A percentile compares a stretch with the other conserved stretches of the same genome.
Conservation (phyloP, 2,797 vertebrate species). For the Bucorvus abyssinicus region DNA sequence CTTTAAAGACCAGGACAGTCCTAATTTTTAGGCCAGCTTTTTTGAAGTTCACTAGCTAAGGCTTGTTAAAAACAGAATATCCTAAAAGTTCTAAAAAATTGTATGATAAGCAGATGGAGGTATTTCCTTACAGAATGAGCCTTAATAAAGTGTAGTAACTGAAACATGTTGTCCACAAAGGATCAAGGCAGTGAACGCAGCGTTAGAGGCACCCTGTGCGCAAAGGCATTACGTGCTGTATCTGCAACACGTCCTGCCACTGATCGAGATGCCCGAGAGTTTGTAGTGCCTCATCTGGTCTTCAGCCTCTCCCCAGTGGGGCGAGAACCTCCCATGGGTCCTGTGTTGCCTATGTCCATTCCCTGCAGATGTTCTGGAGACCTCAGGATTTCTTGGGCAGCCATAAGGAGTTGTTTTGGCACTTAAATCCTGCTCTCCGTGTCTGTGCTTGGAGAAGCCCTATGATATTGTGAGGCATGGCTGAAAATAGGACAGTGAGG, state of each 20-base stretch:
- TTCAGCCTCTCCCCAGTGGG: neutral
- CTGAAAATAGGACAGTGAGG: conserved; percentile 13
- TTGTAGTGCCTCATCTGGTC: neutral
- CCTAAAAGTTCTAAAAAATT: neutral
- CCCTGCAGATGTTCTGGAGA: neutral
- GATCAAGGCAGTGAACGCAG: neutral
- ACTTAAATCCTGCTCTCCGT: neutral
- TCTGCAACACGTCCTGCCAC: neutral
- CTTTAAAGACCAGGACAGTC: neutral
- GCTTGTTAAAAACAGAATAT: conserved; percentile 24
- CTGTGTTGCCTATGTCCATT: neutral
- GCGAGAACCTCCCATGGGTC: rapidly evolving
- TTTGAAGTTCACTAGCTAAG: conserved; percentile 16
- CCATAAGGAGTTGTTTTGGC: neutral
- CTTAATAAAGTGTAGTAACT: neutral
- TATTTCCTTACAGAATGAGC: neutral
- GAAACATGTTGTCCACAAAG: neutral
- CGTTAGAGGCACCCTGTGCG: neutral
- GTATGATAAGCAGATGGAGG: conserved; percentile 15
- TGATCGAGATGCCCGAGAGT: neutral
- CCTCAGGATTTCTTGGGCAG: neutral
- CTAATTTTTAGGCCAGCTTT: neutral
- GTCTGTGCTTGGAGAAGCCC: neutral
- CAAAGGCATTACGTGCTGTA: neutral
- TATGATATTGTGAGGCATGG: neutral